Evolutionary conservation across 64 coral and sea anemone species (phyloP).

Genomic region (Montipora cactus): DNA sequence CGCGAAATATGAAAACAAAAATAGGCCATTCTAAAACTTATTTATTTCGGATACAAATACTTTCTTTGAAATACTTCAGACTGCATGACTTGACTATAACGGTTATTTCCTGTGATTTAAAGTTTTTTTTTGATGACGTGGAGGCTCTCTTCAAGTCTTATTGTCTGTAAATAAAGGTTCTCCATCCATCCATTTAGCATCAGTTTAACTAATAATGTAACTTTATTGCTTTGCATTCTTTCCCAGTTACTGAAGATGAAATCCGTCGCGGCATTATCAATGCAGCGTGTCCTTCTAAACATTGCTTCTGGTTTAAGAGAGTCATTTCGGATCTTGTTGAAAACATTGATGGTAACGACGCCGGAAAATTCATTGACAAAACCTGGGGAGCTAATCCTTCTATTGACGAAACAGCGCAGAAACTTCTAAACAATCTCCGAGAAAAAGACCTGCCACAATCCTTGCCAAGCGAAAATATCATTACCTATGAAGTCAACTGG

Average conservation of each 20-base stretch:
- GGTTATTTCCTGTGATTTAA: no score
- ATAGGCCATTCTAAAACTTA: no score
- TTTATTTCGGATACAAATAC: no score
- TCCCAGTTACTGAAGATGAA: slow-evolving; percentile 94
- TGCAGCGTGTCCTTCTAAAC: slow-evolving; percentile 64
- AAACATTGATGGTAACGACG: slow-evolving; percentile 48
- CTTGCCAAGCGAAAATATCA: slow-evolving; percentile 68
- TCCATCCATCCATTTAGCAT: no score
- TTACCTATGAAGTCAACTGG: slow-evolving; percentile 83
- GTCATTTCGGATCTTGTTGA: slow-evolving; percentile 72
- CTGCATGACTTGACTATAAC: no score
- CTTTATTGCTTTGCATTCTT: background rate
- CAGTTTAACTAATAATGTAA: background rate
- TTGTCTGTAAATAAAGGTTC: no score
- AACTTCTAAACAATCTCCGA: slow-evolving; percentile 60
- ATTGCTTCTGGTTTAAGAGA: slow-evolving; percentile 95
- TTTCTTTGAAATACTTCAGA: no score
- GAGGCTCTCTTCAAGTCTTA: no score
- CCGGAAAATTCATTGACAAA: slow-evolving; percentile 90
- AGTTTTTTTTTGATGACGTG: no score
- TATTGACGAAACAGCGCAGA: slow-evolving; percentile 83
- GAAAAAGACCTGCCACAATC: slow-evolving; percentile 62
- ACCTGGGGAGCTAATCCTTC: slow-evolving; percentile 31
- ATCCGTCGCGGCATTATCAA: slow-evolving; percentile 88
- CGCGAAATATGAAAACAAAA: no score